Evolutionary conservation across 2,113 vertebrate species (phyloP).

Genomic region (Leucoraja erinaceus): DNA sequence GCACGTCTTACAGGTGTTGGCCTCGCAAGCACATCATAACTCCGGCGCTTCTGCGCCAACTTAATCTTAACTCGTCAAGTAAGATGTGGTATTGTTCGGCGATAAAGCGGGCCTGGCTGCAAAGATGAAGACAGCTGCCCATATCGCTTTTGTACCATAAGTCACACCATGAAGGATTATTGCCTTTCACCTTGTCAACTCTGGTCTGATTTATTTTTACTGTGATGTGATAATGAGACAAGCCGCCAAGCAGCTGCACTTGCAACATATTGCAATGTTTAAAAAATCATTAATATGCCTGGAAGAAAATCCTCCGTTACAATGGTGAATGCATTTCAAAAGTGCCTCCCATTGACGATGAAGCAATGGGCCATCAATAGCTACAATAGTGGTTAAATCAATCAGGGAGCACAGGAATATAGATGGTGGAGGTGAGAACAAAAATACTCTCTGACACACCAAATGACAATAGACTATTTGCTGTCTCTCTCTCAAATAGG

Average conservation of each 20-base stretch:
- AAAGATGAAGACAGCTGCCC: conserved; percentile 14
- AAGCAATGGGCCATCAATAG: conserved; percentile 17
- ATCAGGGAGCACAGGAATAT: background rate
- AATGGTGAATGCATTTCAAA: background rate
- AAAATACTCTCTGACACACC: background rate
- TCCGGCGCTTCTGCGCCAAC: no score
- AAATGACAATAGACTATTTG: background rate
- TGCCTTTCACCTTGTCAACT: conserved; percentile 31
- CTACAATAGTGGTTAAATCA: background rate
- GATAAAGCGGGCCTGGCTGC: background rate
- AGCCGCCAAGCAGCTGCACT: conserved; percentile 18
- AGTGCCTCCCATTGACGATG: background rate
- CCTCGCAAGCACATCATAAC: background rate
- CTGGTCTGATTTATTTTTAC: conserved; percentile 33
- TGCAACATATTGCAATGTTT: conserved; percentile 15
- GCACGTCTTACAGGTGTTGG: background rate
- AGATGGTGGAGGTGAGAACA: background rate
- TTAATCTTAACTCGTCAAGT: background rate
- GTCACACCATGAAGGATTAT: conserved; percentile 7
- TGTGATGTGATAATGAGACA: conserved; percentile 35
- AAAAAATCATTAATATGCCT: conserved; percentile 34
- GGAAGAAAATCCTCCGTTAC: conserved; percentile 11
- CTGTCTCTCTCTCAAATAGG: background rate
- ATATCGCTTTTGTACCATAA: conserved; percentile 19
- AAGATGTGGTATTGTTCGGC: background rate